A percentile compares a stretch with the other conserved stretches of the same genome.
These are phyloP conservation scores for Amphilophus citrinellus DNA, from an alignment of 2,113 vertebrate genomes.

Conservation along the genomic window DNA sequence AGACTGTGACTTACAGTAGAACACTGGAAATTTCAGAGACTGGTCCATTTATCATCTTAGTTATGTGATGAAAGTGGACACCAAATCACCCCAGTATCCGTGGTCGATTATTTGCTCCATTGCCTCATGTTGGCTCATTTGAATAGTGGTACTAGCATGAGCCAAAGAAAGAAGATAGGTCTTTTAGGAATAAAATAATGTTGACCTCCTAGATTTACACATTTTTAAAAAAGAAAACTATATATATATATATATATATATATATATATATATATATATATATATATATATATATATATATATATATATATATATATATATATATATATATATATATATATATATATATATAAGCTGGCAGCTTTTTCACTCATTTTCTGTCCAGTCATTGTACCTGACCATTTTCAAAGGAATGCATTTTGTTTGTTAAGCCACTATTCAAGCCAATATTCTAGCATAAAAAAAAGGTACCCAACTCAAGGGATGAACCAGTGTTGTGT, in stretches of 20 bases:
- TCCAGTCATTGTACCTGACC: background rate
- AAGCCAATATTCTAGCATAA: too few relatives aligned
- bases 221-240: background rate
- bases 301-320: too few relatives aligned
- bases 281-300: too few relatives aligned
- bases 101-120: constrained; percentile 32
- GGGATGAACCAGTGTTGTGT: too few relatives aligned
- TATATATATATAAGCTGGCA: too few relatives aligned
- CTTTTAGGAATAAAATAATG: background rate
- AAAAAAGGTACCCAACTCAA: too few relatives aligned
- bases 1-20: constrained; percentile 2
- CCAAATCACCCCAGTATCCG: constrained; percentile 22
- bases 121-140: constrained; percentile 20
- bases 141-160: background rate
- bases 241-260: too few relatives aligned
- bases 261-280: too few relatives aligned
- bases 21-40: constrained; percentile 1
- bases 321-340: too few relatives aligned
- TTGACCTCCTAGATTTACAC: background rate
- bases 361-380: background rate
- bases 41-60: constrained; percentile 16
- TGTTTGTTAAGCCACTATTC: too few relatives aligned
- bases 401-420: background rate
- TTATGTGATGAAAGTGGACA: constrained; percentile 40
- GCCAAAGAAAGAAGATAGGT: background rate